Evolutionary conservation across 2,888 invertebrate genomes (phyloP).

Genomic region (Exocentrus adspersus): DNA sequence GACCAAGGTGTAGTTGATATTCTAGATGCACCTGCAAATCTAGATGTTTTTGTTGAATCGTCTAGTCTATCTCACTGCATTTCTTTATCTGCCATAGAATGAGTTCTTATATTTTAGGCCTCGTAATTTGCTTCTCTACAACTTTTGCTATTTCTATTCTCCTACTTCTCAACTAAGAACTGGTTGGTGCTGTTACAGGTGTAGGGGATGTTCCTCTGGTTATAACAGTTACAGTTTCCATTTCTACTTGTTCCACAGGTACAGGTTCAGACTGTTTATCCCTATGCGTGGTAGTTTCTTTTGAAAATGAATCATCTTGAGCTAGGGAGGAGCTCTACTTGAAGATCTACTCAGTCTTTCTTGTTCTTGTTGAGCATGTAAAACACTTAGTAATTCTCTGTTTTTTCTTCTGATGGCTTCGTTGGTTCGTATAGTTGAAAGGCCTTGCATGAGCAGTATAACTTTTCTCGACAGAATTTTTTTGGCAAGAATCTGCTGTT

Average conservation of each 20-base stretch:
- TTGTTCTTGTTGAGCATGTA: constrained; percentile 58
- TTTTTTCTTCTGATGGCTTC: constrained; percentile 61
- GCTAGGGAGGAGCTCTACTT: constrained; percentile 57
- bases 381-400: constrained; percentile 58
- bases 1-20: constrained; percentile 72
- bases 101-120: constrained; percentile 67
- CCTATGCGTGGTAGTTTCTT: constrained; percentile 22
- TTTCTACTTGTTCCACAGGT: constrained; percentile 52
- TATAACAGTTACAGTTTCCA: constrained; percentile 70
- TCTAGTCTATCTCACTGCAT: constrained; percentile 79
- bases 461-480: constrained; percentile 61
- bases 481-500: constrained; percentile 62
- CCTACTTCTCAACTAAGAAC: constrained; percentile 70
- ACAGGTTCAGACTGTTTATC: constrained; percentile 41
- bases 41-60: constrained; percentile 73
- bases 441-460: constrained; percentile 60
- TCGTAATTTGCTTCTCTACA: constrained; percentile 75
- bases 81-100: constrained; percentile 73
- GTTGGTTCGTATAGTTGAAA: constrained; percentile 54
- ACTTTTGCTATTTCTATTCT: constrained; percentile 79
- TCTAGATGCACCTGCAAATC: constrained; percentile 71
- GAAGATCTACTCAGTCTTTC: constrained; percentile 54
- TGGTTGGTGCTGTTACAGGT: constrained; percentile 67
- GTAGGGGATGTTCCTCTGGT: constrained; percentile 84
- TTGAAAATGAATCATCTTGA: constrained; percentile 47